These are phyloP conservation scores for Heteromurus nitidus DNA, from an alignment of 2,888 invertebrate species.

Conservation along the genomic window DNA sequence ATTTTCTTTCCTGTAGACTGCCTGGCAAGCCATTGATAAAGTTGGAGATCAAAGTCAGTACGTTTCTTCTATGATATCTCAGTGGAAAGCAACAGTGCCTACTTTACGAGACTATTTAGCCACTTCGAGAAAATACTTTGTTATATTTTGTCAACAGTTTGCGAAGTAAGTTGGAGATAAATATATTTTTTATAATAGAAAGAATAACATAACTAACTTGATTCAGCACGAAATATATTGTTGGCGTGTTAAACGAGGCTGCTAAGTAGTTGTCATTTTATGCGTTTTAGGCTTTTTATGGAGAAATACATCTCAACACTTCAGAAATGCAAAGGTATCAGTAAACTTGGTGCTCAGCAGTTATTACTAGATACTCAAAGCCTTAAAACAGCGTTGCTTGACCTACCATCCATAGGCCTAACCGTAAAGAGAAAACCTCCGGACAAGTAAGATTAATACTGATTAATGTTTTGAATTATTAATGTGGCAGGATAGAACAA, in stretches of 20 bases:
- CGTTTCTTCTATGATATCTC: slow-evolving; percentile 90
- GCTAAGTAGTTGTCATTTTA: slow-evolving; percentile 36
- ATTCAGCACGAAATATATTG: too few relatives aligned
- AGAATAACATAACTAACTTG: too few relatives aligned
- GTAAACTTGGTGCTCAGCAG: slow-evolving; percentile 95
- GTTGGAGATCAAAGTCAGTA: slow-evolving; percentile 99
- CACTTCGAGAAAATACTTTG: slow-evolving; percentile 96
- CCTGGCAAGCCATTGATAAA: slow-evolving; percentile 93
- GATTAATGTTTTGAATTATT: background rate
- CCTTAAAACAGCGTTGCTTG: slow-evolving; percentile 93
- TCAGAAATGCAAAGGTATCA: slow-evolving; percentile 92
- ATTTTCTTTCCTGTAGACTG: slow-evolving; percentile 80
- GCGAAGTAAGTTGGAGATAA: slow-evolving; percentile 83
- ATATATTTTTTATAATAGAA: too few relatives aligned
- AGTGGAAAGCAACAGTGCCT: slow-evolving; percentile 91
- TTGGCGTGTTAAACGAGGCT: too few relatives aligned
- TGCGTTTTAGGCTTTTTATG: slow-evolving; percentile 85
- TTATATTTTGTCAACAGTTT: slow-evolving; percentile 97
- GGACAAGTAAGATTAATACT: slow-evolving; percentile 80
- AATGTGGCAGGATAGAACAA: background rate
- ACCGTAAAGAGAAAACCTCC: slow-evolving; percentile 92
- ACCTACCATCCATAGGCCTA: slow-evolving; percentile 94
- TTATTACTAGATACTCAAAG: slow-evolving; percentile 94
- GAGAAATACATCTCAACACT: slow-evolving; percentile 94
- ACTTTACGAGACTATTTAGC: slow-evolving; percentile 91